Conservation (phyloP, 1,140 invertebrate species). For the Portunus trituberculatus region DNA sequence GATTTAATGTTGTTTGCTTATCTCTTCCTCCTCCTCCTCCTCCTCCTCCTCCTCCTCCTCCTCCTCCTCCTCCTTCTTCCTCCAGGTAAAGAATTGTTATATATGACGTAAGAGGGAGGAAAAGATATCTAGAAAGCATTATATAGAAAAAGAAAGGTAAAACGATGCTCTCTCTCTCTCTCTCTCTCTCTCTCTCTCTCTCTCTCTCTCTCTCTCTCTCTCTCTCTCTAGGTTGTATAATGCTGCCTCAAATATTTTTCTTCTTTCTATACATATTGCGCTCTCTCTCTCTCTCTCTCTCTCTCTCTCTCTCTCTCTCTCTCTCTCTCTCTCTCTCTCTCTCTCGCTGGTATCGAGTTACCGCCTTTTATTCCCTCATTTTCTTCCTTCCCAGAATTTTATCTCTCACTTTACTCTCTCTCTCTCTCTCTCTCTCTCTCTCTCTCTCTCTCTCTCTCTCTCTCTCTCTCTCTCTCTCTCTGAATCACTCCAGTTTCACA, state of each 20-base stretch:
- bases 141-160: too few relatives aligned
- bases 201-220: background rate
- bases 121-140: too few relatives aligned
- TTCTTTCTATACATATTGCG: too few relatives aligned
- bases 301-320: constrained; percentile 23
- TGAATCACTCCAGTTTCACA: background rate
- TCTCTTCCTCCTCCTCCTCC: background rate
- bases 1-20: too few relatives aligned
- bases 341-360: too few relatives aligned
- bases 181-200: background rate
- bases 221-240: too few relatives aligned
- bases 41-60: background rate
- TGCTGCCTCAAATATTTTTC: too few relatives aligned
- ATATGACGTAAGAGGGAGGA: too few relatives aligned
- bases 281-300: background rate
- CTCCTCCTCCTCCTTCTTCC: background rate
- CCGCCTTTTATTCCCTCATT: background rate
- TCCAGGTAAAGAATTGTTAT: too few relatives aligned
- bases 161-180: background rate
- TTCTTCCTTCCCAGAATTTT: too few relatives aligned
- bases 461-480: background rate
- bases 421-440: background rate
- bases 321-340: background rate
- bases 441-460: constrained; percentile 26
- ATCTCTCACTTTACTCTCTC: too few relatives aligned